These are phyloP conservation scores for Agapetus fuscipes DNA, from an alignment of 2,888 invertebrate genomes.

Conservation along the genomic window DNA sequence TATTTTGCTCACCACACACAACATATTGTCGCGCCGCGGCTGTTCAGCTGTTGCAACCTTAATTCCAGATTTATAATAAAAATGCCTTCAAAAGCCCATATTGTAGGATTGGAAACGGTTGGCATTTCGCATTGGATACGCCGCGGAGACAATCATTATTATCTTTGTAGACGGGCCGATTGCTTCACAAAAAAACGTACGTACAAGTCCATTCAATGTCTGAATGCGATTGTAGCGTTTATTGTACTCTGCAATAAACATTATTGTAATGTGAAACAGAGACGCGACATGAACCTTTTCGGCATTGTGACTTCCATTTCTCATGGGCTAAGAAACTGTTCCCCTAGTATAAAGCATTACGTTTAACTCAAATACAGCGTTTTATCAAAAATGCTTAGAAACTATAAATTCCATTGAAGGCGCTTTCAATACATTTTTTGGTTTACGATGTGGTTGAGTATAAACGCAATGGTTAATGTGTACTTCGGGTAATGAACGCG, in stretches of 20 bases:
- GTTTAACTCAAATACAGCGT: no score
- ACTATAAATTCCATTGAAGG: no score
- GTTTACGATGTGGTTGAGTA: no score
- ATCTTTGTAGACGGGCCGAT: conserved; percentile 5
- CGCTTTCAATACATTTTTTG: no score
- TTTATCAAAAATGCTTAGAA: no score
- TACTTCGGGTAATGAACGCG: no score
- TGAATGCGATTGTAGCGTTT: conserved; percentile 8
- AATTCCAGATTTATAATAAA: conserved; percentile 5
- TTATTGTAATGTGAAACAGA: conserved; percentile 7
- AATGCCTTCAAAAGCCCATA: conserved; percentile 1
- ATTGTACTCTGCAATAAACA: conserved; percentile 11
- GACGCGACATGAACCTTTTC: conserved; percentile 4
- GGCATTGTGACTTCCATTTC: conserved; percentile 2
- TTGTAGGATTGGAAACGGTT: conserved; percentile 14
- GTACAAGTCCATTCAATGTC: conserved; percentile 7
- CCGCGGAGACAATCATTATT: conserved; percentile 10
- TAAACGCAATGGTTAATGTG: no score
- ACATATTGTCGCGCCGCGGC: not conserved
- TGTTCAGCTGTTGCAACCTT: not conserved
- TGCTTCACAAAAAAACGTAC: not conserved
- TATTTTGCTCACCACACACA: not conserved
- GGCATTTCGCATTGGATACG: conserved; percentile 12
- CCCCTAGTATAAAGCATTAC: no score
- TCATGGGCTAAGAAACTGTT: no score